A percentile compares a stretch with the other conserved stretches of the same genome.
phyloP scores from a whole-genome alignment of 1,140 invertebrate species.

The Trinorchestia longiramus region DNA sequence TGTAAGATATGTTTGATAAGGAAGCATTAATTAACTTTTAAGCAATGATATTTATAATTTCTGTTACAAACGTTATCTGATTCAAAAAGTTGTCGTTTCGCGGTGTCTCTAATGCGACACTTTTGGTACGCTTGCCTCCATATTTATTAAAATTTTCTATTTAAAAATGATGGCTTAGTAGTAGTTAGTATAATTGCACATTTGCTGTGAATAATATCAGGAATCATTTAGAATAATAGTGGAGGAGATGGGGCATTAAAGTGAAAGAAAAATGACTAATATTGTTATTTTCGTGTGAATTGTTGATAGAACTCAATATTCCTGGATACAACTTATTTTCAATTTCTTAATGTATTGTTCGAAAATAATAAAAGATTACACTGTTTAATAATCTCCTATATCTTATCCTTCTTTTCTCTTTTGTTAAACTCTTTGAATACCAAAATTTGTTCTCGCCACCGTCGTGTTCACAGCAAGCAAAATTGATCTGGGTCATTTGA shows the following conservation, averaged over 20 bases:
- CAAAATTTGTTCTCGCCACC: too few species aligned
- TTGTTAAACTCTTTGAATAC: too few species aligned
- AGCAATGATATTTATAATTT: background rate
- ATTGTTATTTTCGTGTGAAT: too few species aligned
- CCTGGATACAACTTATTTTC: too few species aligned
- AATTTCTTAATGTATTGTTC: too few species aligned
- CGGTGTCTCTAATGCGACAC: background rate
- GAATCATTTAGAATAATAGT: background rate
- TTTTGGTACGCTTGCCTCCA: background rate
- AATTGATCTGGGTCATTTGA: too few species aligned
- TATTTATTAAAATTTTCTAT: background rate
- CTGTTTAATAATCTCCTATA: too few species aligned
- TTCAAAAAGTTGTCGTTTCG: background rate
- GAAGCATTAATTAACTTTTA: background rate
- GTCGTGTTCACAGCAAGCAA: too few species aligned
- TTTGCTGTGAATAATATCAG: background rate
- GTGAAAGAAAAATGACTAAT: background rate
- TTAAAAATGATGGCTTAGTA: background rate
- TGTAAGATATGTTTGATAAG: too few species aligned
- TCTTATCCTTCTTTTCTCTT: too few species aligned
- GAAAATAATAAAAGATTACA: too few species aligned
- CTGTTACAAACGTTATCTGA: background rate
- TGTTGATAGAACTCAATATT: too few species aligned
- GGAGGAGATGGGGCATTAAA: background rate
- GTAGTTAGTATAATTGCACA: background rate